Evolutionary conservation across 2,797 vertebrate genomes (phyloP), one percentile per base, ranked within the genome.

Genomic region (Sebastes hubbsi): DNA sequence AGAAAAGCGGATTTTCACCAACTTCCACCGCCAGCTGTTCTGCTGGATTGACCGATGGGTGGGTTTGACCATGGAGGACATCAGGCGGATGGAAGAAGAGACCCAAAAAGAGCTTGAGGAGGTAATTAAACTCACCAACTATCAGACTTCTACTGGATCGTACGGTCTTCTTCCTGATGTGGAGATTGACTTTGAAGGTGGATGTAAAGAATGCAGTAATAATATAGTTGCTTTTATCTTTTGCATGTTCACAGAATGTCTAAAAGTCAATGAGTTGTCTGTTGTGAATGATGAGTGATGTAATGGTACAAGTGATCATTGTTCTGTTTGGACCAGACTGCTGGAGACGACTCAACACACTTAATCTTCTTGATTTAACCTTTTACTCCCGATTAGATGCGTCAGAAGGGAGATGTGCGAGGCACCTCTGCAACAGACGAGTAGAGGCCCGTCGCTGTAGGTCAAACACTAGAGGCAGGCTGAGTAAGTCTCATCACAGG

Each of bases 41-140:
- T 99, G 98, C 94, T 99, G 98, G 98, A 98, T 99, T 54, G 98
- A 99, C 95, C 96, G 92, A 87, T 99, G 98, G 98, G 97, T 98
- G 81, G 97, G 97, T 72, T 92, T 99, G 93, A 98, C 97, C 6
- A 99, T 99, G 98, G 98, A 97, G 92, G 98, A 99, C 93, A 99
- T 99, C 83, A 95, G 98, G 92, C 95, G 97, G 80, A 99, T 99
- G 98, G 98, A 99, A 78, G 98, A 97, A 63, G 97, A 99, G 89
- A 99, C 98, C 49, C 97, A 99, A 63, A 97, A 95, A 89, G 98
- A 99, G 91, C 96, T 99, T 59, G 98, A 99, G 94, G 98, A 98
- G 94, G 98, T 99, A 94, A 89, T 3, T 95, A 84, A 42, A 42
- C n/a, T 59, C 7, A 1, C 12, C 29, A 10, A 8, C 32, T 32